Evolutionary conservation across 1,140 invertebrate species (phyloP), one percentile per base, ranked within the genome.

Genomic region (Heterodera carotae): DNA sequence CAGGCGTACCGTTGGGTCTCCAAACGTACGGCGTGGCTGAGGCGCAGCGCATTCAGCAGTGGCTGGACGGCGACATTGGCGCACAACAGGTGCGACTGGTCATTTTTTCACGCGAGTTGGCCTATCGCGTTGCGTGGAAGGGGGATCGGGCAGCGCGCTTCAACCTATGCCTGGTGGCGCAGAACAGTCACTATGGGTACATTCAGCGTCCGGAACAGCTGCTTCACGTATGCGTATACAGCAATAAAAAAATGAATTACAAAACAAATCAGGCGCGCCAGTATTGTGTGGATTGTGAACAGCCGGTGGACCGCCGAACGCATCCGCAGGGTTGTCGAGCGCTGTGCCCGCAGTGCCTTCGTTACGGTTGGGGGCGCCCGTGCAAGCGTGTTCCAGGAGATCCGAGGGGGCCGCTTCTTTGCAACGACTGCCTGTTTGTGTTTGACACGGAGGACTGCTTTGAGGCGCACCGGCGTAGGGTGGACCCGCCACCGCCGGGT

Each of bases 391-490:
- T 15, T 5, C 48, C 48, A 12, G 48, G 48, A 4, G 36, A 39
- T n/a, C n/a, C n/a, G 2, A 2, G 48, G 8, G 48, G 5, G 7
- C 48, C 48, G 48, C 15, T 18, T 5, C 48, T 5, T 12, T 53
- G 48, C 48, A 12, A 8, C 48, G 48, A 53, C 48, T 53, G 48
- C 48, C 48, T 10, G 48, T 53, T 53, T 18, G 48, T 53, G 48
- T 53, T 53, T 12, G 27, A 29, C 5, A 66, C 7, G 7, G 18
- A 6, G 62, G 62, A 66, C 62, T 66, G 62, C 25, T 66, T 29
- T 10, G 62, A 66, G 62, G 62, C 62, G 62, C 62, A 66, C 33
- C 62, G 62, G n/a, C 62, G 62, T 18, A 6, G n/a, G 27, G 62
- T 66, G n/a, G 27, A 29, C 33, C 62, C 33, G 27, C 62, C 62